A percentile compares a stretch with the other conserved stretches of the same genome.
Evolutionary conservation across 2,797 vertebrate species (phyloP).

Genomic region (Numenius phaeopus): DNA sequence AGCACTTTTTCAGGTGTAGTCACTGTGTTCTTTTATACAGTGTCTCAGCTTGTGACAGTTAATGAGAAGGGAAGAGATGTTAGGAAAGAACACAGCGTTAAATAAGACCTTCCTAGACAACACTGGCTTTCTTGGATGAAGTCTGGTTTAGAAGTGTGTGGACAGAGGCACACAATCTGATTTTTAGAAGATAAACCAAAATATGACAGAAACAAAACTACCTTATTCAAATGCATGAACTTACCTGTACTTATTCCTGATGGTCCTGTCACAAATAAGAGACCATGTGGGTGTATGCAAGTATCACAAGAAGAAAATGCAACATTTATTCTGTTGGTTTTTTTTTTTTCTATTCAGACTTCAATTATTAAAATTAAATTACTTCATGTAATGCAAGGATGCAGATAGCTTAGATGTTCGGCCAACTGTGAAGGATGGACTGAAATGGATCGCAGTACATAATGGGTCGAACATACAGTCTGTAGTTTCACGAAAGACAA

Average conservation of each 20-base stretch:
- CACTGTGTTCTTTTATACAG: background rate
- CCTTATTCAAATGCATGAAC: background rate
- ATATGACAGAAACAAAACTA: fast-evolving
- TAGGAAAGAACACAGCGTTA: background rate
- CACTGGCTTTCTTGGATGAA: background rate
- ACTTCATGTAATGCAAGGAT: background rate
- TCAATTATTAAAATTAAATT: background rate
- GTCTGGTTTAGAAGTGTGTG: background rate
- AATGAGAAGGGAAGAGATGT: background rate
- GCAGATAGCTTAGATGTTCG: background rate
- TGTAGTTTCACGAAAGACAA: background rate
- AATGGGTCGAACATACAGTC: background rate
- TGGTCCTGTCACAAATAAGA: background rate
- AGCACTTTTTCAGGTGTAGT: background rate
- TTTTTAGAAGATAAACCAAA: background rate
- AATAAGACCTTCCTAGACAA: background rate
- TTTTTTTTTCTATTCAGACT: background rate
- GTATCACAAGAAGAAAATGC: fast-evolving
- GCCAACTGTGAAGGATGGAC: background rate
- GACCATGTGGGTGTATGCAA: fast-evolving
- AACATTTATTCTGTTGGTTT: fast-evolving
- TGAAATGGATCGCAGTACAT: fast-evolving
- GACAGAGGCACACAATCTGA: background rate
- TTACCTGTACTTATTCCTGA: background rate
- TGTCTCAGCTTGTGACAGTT: background rate